Base-by-base conservation (phyloP, 2,888 invertebrate genomes). In the Oscheius sp. region DNA sequence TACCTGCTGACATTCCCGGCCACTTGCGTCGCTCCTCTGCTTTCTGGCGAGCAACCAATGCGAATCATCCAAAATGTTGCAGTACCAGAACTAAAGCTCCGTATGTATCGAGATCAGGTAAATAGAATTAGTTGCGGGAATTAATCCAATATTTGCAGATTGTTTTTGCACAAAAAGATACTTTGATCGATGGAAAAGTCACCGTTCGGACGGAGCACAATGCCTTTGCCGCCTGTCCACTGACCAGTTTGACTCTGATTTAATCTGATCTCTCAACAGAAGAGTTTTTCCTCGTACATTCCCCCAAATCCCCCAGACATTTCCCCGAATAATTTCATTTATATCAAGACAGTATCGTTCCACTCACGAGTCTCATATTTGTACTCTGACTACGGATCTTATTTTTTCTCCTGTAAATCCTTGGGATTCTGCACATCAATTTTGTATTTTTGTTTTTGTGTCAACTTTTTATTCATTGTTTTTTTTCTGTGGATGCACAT, bases 101-200 rank as follows among this genome's bases (percentile, higher is more conserved):
- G 87, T 35, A 78, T 87, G 61, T 88, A 87, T 72, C 74, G 87
- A 23, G 87, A 88, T 72, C 87, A 87, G 81, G 87, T 87, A 59
- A 64, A 70, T 43, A 21, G 3, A 23, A 13, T 18, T 18, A 27
- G 16, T 12, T 41, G 29, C 9, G 13, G 29, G 16, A 9, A 35
- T 2, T 18, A 16, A 27, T 35, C 23, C 2, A 59, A 29, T 18
- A 64, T 68, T 74, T 84, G 56, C 75, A 86, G 85, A 84, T 87
- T n/a, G 87, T 87, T 9, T 87, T 87, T 66, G 87, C 85, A 5
- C 86, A 87, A 61, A 84, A 87, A 1, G 85, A 88, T 55, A 84
- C 86, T 23, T 71, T 88, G 23, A 52, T 73, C 23, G 83, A 87
- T 41, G 84, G 82, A 45, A 80, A 84, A 68, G 85, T 87, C 16